A percentile compares a stretch with the other conserved stretches of the same genome.
Conservation (phyloP, 2,113 vertebrate species). For the Notothenia coriiceps region DNA sequence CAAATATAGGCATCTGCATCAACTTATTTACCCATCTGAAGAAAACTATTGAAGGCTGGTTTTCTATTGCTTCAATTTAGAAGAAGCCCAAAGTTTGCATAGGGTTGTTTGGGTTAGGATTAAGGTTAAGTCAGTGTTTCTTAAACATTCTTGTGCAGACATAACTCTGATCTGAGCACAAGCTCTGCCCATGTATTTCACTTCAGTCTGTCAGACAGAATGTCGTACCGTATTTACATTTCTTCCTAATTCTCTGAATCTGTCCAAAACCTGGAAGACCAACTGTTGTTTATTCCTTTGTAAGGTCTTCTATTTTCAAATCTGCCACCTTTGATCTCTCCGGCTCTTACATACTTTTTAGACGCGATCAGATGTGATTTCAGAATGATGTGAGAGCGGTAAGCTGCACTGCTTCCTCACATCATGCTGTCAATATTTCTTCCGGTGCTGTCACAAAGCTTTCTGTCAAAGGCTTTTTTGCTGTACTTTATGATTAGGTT, state of each 20-base stretch:
- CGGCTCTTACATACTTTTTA: neutral
- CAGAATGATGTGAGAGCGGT: slow-evolving; percentile 20
- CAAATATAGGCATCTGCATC: neutral
- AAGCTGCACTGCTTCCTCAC: slow-evolving; percentile 24
- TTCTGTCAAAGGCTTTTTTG: slow-evolving; percentile 4
- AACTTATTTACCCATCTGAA: neutral
- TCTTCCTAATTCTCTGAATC: neutral
- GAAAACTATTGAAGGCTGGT: neutral
- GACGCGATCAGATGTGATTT: slow-evolving; percentile 1
- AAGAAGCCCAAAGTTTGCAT: slow-evolving; percentile 15
- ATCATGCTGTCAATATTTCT: slow-evolving; percentile 19
- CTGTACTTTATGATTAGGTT: neutral
- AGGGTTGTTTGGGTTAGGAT: slow-evolving; percentile 69
- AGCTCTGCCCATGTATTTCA: neutral
- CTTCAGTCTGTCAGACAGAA: neutral
- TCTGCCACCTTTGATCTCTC: neutral
- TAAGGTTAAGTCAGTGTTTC: slow-evolving; percentile 63
- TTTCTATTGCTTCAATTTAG: slow-evolving; percentile 16
- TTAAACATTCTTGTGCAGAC: slow-evolving; percentile 63
- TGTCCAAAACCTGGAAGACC: no score
- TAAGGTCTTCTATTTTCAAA: neutral
- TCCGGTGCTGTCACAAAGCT: neutral
- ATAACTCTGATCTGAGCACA: slow-evolving; percentile 23
- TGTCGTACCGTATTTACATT: neutral
- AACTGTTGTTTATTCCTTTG: neutral